These are phyloP conservation scores for Helobdella robusta DNA, from an alignment of 2,888 invertebrate genomes.

Conservation along the genomic window DNA sequence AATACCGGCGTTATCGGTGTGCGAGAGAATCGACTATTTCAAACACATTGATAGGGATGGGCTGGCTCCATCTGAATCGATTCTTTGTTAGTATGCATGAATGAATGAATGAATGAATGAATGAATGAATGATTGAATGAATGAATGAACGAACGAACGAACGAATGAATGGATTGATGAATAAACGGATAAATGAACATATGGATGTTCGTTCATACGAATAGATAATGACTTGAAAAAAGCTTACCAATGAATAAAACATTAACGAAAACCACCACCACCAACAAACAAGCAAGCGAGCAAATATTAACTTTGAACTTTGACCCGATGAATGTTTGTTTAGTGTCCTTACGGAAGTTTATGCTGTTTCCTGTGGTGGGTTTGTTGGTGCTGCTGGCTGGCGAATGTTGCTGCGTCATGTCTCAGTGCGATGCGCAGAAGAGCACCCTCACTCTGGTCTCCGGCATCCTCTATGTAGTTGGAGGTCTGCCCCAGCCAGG, in stretches of 20 bases:
- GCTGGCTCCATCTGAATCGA: constrained; percentile 33
- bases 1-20: too few species aligned
- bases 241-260: not conserved
- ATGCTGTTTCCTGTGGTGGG: constrained; percentile 47
- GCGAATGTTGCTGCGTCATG: constrained; percentile 46
- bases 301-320: too few species aligned
- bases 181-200: not conserved
- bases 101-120: not conserved
- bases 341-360: constrained; percentile 46
- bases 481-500: constrained; percentile 39
- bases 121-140: not conserved
- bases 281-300: too few species aligned
- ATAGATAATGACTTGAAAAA: not conserved
- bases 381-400: constrained; percentile 45
- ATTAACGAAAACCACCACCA: not conserved
- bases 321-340: too few species aligned
- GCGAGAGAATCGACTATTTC: constrained; percentile 34
- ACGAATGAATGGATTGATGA: too few species aligned
- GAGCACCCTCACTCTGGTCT: constrained; percentile 47
- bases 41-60: constrained; percentile 32
- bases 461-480: constrained; percentile 48
- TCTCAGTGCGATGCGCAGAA: constrained; percentile 46
- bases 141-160: too few species aligned
- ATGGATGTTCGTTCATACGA: not conserved
- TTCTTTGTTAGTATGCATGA: constrained; percentile 30